Conservation (phyloP, 2,888 invertebrate species). For the Mythimna albipuncta region DNA sequence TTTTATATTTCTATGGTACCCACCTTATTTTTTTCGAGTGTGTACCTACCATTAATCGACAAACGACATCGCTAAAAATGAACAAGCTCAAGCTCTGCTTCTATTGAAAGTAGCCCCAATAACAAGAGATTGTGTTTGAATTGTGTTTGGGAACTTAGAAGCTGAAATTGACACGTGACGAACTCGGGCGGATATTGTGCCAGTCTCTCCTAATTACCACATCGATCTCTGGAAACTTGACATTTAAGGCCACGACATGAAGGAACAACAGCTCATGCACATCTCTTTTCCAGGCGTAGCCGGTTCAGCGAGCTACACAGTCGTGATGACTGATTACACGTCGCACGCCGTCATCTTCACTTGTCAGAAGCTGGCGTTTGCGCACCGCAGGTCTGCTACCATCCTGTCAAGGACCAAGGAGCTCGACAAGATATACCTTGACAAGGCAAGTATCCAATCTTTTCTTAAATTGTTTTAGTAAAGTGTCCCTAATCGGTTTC, state of each 20-base stretch:
- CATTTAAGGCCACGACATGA: too few relatives aligned
- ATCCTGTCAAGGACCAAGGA: conserved; percentile 94
- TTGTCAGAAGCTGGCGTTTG: conserved; percentile 94
- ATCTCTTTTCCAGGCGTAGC: conserved; percentile 91
- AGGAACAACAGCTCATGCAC: neutral
- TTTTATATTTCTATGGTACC: too few relatives aligned
- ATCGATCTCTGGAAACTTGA: neutral
- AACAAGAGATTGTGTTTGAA: too few relatives aligned
- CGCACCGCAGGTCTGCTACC: conserved; percentile 94
- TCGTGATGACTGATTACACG: conserved; percentile 94
- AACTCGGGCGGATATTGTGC: too few relatives aligned
- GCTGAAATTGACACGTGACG: too few relatives aligned
- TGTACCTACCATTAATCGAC: too few relatives aligned
- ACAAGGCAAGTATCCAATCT: conserved; percentile 89
- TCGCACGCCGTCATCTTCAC: conserved; percentile 95
- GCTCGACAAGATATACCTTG: conserved; percentile 93
- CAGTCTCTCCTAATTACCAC: neutral
- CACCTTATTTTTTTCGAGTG: too few relatives aligned
- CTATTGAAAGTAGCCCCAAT: too few relatives aligned
- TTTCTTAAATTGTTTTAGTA: neutral
- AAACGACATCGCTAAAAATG: too few relatives aligned
- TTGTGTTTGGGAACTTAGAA: too few relatives aligned
- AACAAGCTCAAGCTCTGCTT: too few relatives aligned
- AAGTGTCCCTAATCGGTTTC: too few relatives aligned
- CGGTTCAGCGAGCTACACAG: conserved; percentile 94